These are phyloP conservation scores for Rachycentron canadum DNA, from an alignment of 2,797 vertebrate genomes.

Conservation along the genomic window DNA sequence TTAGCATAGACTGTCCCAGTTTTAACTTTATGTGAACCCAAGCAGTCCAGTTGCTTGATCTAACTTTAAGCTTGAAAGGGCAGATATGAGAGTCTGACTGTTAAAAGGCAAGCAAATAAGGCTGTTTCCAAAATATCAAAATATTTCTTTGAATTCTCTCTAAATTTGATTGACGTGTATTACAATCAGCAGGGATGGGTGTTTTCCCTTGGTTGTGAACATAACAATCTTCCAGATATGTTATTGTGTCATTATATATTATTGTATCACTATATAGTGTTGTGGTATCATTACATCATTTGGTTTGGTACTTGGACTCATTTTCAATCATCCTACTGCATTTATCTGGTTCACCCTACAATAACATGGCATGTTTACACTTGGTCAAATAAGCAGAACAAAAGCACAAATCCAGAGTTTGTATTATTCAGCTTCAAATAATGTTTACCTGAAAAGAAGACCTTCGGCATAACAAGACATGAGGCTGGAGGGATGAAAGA, in stretches of 20 bases:
- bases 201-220: not conserved
- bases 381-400: slow-evolving; percentile 11
- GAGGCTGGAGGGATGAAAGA: slow-evolving; percentile 24
- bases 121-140: not conserved
- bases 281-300: not conserved
- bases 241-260: not conserved
- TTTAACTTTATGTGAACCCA: not conserved
- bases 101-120: not conserved
- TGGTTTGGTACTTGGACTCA: not conserved
- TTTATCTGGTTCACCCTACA: not conserved
- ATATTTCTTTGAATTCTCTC: not conserved
- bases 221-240: not conserved
- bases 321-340: not conserved
- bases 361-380: slow-evolving; percentile 13
- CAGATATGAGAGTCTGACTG: not conserved
- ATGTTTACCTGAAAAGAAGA: slow-evolving; percentile 27
- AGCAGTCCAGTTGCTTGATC: not conserved
- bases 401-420: slow-evolving; percentile 10
- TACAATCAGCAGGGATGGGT: not conserved
- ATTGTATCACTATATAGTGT: not conserved
- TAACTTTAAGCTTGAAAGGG: not conserved
- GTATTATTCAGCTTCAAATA: slow-evolving; percentile 27
- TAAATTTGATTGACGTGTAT: not conserved
- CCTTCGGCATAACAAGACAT: slow-evolving; percentile 28
- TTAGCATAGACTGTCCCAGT: slow-evolving; percentile 1